Evolutionary conservation across 2,888 invertebrate species (phyloP), one percentile per base, ranked within the genome.

Genomic region (Dryocosmus kuriphilus): DNA sequence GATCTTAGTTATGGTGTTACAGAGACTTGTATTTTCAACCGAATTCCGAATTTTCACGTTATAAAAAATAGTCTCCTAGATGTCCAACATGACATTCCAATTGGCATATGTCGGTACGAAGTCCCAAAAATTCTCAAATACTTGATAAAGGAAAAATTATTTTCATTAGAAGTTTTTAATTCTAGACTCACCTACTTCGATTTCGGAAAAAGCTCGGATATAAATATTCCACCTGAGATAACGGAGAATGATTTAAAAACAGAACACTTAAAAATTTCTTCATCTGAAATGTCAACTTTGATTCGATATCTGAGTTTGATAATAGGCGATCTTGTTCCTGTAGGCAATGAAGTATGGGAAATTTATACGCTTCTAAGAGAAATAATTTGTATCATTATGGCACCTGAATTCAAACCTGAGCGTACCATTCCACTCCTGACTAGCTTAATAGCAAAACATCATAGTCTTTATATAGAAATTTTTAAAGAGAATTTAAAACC

Each of bases 401-500:
- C 41, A 41, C 41, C 19, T 19, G 27, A 24, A 8, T 57, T 57
- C 19, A 8, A 41, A 27, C 24, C 27, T 46, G 24, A 24, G 41
- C 27, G 46, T 46, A 46, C 27, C 0, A 19, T 67, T 22, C 16
- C 46, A 41, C 19, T 46, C 46, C 24, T 67, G 3, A 41, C 11
- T 1, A 41, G 8, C 19, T 67, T 67, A 46, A 11, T 46, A 2
- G 7, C 16, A 19, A 27, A 46, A 16, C 46, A 67, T 46, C 67
- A 46, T 19, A n/a, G n/a, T 27, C 27, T 24, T 46, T 27, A 7
- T 67, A 67, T 46, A 8, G 9, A 67, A 41, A 19, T 80, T 62
- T 79, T 79, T 19, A 9, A 73, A 11, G 67, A 55, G 14, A 30
- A 32, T 51, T 38, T 77, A 16, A 80, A 80, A 65, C 82, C 82